Conservation (phyloP, 2,888 invertebrate species). For the Eupeodes latifasciatus region DNA sequence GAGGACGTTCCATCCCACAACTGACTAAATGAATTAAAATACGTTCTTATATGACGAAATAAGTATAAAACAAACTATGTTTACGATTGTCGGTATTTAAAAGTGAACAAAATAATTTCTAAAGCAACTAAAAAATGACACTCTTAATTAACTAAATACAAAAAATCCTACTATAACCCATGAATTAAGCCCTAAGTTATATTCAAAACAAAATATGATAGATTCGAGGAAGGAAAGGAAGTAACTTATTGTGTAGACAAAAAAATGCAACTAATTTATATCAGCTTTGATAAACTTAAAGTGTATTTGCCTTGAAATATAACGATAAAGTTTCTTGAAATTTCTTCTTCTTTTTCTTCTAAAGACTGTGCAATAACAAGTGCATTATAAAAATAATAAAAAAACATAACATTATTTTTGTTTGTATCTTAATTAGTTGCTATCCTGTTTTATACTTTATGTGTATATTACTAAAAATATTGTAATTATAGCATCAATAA, state of each 20-base stretch:
- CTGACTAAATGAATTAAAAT: no score
- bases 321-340: not conserved
- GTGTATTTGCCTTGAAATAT: not conserved
- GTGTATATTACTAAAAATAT: constrained; percentile 60
- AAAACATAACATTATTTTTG: not conserved
- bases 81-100: no score
- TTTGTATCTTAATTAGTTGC: constrained; percentile 42
- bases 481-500: constrained; percentile 48
- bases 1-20: no score
- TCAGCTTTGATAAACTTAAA: not conserved
- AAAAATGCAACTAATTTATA: constrained; percentile 7
- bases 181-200: not conserved
- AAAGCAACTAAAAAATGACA: not conserved
- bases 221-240: not conserved
- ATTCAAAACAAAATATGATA: not conserved
- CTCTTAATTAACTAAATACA: not conserved
- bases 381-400: constrained; percentile 40
- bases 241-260: not conserved
- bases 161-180: not conserved
- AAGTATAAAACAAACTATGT: no score
- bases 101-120: no score
- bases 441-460: constrained; percentile 52
- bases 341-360: not conserved
- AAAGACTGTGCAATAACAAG: constrained; percentile 60
- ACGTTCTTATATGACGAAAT: no score